Conservation (phyloP, 2,888 invertebrate species). For the Leptinotarsa juncta region DNA sequence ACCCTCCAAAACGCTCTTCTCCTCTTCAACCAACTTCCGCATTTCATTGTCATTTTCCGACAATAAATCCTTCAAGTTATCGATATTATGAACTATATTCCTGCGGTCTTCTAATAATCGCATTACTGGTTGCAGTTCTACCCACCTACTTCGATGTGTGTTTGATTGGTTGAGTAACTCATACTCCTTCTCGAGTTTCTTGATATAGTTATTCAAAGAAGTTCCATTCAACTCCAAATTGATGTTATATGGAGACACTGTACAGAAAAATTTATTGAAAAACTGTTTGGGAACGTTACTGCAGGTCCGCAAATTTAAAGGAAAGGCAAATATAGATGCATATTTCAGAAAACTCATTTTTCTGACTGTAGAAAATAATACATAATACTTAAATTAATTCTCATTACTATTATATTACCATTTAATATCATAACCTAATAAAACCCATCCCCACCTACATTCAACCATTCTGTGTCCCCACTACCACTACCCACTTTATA, state of each 20-base stretch:
- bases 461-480: no score
- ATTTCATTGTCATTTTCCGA: constrained; percentile 75
- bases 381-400: no score
- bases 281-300: neutral
- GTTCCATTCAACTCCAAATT: constrained; percentile 57
- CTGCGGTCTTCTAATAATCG: constrained; percentile 71
- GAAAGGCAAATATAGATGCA: neutral
- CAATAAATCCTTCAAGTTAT: constrained; percentile 73
- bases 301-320: neutral
- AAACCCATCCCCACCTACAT: no score
- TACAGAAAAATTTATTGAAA: constrained; percentile 13
- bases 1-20: constrained; percentile 70
- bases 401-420: no score
- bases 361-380: neutral
- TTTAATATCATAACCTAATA: no score
- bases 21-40: constrained; percentile 76
- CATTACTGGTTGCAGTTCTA: constrained; percentile 71
- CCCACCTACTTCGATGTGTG: constrained; percentile 25
- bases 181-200: constrained; percentile 58
- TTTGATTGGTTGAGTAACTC: constrained; percentile 31
- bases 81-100: constrained; percentile 71
- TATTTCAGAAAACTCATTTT: constrained; percentile 8
- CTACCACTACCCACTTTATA: no score
- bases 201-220: constrained; percentile 58
- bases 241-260: constrained; percentile 43